Base-by-base conservation (phyloP, 2,888 invertebrate genomes). In the Coelogynopora nodosa region DNA sequence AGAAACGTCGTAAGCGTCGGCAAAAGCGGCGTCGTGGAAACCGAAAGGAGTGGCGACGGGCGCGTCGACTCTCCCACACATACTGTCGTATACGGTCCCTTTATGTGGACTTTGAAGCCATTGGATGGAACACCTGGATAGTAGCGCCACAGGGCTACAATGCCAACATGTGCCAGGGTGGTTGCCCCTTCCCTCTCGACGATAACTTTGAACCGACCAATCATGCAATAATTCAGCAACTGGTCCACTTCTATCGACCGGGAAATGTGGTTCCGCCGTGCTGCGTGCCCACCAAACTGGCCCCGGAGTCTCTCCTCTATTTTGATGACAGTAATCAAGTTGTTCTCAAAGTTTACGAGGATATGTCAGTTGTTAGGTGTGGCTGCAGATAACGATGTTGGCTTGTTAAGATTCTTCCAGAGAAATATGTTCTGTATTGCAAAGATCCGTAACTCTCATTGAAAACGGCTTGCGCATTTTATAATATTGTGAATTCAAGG, bases 101-200 rank as follows among this genome's bases (percentile, higher is more conserved):
- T 90, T 97, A 96, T 93, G 97, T 99, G 84, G 97, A 98, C 92
- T 99, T 98, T 92, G 94, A 94, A 82, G 96, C 97, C 91, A 97
- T 98, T 31, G 97, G 97, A 85, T 98, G 98, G 98, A 95, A 95
- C 92, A 97, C 97, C 93, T 98, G 98, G 98, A 97, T 98, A 90
- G 96, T 98, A 83, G 97, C 97, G 82, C 97, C 97, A 31, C 95
- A 95, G 31, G 97, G 97, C 88, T 98, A 97, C 93, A 96, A 97
- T 91, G 98, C 98, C 10, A 97, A 94, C 93, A 97, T 96, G 92
- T 99, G 98, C 92, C 94, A 95, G 90, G 98, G 98, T 30, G 96
- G 96, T 91, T 99, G 98, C 92, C 95, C 95, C 84, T 97, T 96
- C 92, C 98, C 98, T 30, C 93, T 98, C 90, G 94, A 96, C 86